These are phyloP conservation scores for Berghia stephanieae DNA, from an alignment of 1,140 invertebrate species.

Conservation along the genomic window DNA sequence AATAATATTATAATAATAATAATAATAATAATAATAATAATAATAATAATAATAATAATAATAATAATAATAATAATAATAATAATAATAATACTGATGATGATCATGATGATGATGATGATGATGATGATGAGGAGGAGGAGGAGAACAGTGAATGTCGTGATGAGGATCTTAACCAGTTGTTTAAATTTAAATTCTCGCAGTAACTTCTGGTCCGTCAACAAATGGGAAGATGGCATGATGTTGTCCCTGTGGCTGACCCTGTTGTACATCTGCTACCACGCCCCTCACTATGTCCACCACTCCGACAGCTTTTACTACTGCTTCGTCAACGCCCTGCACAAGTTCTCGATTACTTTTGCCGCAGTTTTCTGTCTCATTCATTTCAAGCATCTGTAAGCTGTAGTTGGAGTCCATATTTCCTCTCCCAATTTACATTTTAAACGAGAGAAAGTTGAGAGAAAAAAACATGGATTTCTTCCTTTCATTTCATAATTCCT, in stretches of 20 bases:
- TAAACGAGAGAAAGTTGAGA: too few species aligned
- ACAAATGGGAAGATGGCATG: constrained; percentile 49
- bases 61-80: background rate
- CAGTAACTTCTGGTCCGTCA: constrained; percentile 48
- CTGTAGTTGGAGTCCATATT: too few species aligned
- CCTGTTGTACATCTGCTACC: constrained; percentile 45
- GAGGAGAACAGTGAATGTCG: too few species aligned
- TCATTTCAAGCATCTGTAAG: constrained; percentile 47
- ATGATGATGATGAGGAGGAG: background rate
- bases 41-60: background rate
- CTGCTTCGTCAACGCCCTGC: constrained; percentile 48
- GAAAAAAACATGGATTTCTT: too few species aligned
- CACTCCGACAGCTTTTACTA: constrained; percentile 42
- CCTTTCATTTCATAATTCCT: too few species aligned
- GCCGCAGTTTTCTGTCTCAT: constrained; percentile 48
- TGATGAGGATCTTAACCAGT: too few species aligned
- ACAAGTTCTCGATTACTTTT: constrained; percentile 52
- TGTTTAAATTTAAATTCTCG: too few species aligned
- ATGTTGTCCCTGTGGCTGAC: constrained; percentile 45
- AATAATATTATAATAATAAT: background rate
- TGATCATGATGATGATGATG: background rate
- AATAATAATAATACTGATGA: background rate
- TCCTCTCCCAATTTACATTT: too few species aligned
- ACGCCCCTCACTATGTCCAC: constrained; percentile 51
- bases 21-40: background rate